These are phyloP conservation scores for Mesoligia furuncula DNA, from an alignment of 2,888 invertebrate species.

Conservation along the genomic window DNA sequence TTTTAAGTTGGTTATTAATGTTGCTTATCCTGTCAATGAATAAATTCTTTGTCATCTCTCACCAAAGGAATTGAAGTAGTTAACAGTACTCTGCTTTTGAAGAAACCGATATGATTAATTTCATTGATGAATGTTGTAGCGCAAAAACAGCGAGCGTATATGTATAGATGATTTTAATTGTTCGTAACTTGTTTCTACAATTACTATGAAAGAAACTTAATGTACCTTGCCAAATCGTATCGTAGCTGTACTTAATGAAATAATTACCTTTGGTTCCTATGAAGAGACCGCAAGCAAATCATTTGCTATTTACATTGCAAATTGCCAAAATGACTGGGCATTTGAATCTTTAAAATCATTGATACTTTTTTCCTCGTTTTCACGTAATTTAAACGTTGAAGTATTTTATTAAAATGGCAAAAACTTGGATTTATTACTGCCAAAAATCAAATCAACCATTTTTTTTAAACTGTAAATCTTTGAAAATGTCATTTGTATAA, in stretches of 20 bases:
- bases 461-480: not conserved
- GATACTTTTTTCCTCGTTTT: not conserved
- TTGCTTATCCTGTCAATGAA: not conserved
- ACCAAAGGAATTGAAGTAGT: not conserved
- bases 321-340: constrained; percentile 22
- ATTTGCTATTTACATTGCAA: constrained; percentile 5
- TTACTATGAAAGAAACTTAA: constrained; percentile 17
- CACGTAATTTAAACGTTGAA: not conserved
- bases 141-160: constrained; percentile 11
- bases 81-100: constrained; percentile 1
- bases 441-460: not conserved
- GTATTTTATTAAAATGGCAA: not conserved
- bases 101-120: not conserved
- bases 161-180: constrained; percentile 38
- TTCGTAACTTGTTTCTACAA: constrained; percentile 22
- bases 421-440: not conserved
- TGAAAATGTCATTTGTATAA: not conserved
- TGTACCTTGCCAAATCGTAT: constrained; percentile 51
- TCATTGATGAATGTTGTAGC: constrained; percentile 15
- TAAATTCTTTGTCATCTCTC: not conserved
- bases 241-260: constrained; percentile 55
- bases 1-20: not conserved
- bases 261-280: constrained; percentile 45
- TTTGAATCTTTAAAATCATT: not conserved
- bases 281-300: constrained; percentile 43